Evolutionary conservation across 2,888 invertebrate species (phyloP), one percentile per base, ranked within the genome.

Genomic region (Andricus curvator): DNA sequence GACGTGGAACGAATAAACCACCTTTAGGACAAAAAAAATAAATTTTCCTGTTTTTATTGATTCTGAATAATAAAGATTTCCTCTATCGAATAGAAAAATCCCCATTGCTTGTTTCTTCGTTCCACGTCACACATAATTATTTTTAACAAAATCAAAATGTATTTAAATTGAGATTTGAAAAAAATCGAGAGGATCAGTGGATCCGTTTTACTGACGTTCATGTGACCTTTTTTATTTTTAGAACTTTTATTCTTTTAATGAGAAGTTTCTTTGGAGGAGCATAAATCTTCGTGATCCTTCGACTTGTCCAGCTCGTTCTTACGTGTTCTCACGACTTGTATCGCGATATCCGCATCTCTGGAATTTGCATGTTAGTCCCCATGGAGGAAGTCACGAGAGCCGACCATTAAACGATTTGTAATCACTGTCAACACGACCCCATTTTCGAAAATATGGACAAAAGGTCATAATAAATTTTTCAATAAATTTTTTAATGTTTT

Each of bases 251-350:
- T 68, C 22, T 70, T 51, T 70, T 70, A 70, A 51, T 51, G 48
- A 48, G 51, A 51, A 48, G 70, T 70, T 25, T 22, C 51, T 20
- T 29, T 11, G 56, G 33, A 56, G 29, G 20, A 33, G n/a, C 56
- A 74, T 74, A 74, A 74, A 74, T 74, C 74, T 74, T 74, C 56
- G 56, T 74, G 51, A 74, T 74, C 74, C 74, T 56, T 51, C 51
- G 74, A 74, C 74, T 74, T 74, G 33, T 48, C 29, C 56, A 74
- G 56, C 74, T 74, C 56, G 51, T 74, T 74, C 74, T 74, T 56
- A 74, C 56, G 74, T 74, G 74, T 74, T 74, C 74, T 74, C 74
- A 74, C 56, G 74, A 51, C 56, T 29, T 74, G 74, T 56, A 74
- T 74, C 74, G 56, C 74, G 33, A 56, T 74, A 74, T 74, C 56